Evolutionary conservation across 2,888 invertebrate genomes (phyloP), one percentile per base, ranked within the genome.

Genomic region (Sarcophaga caerulescens): DNA sequence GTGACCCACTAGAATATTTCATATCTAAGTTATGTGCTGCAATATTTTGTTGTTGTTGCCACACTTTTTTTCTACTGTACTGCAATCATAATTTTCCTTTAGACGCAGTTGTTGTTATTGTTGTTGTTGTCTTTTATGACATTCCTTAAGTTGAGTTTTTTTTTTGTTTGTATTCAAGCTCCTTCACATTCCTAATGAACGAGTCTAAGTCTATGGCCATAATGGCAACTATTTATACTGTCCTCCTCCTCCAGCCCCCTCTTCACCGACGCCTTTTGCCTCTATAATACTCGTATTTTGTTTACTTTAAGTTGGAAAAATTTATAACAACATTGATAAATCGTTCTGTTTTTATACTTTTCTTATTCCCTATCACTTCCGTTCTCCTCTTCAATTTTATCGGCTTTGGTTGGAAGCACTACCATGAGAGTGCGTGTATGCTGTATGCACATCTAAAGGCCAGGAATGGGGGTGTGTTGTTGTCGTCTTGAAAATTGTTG

Each of bases 281-380:
- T 35, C 8, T 8, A 10, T 35, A 8, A 10, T 63, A 62, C 73
- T 60, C 70, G 59, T 77, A 73, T 81, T 78, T 71, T 71, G 57
- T 73, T 80, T 77, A 66, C 80, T 47, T 59, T 65, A 59, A 79
- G 68, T 84, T 81, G 79, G 75, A 23, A 77, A 87, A 79, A 65
- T 83, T 68, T 84, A 83, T 75, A 81, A 52, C 12, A 12, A 85
- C 85, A 81, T 85, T 87, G 87, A 87, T 87, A 85, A 87, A 87
- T 87, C 84, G 87, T 87, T 87, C 84, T 87, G 81, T 84, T 87
- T 85, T 85, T 5, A 52, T 52, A 52, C 52, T 52, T 80, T 74
- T 62, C 57, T 69, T 10, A 59, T 76, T 8, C 2, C 10, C 35
- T 35, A 10, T 35, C 35, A 1, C 35, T 10, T 0, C 10, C 8